Evolutionary conservation across 2,888 invertebrate genomes (phyloP), one percentile per base, ranked within the genome.

Genomic region (Hybos culiciformis): DNA sequence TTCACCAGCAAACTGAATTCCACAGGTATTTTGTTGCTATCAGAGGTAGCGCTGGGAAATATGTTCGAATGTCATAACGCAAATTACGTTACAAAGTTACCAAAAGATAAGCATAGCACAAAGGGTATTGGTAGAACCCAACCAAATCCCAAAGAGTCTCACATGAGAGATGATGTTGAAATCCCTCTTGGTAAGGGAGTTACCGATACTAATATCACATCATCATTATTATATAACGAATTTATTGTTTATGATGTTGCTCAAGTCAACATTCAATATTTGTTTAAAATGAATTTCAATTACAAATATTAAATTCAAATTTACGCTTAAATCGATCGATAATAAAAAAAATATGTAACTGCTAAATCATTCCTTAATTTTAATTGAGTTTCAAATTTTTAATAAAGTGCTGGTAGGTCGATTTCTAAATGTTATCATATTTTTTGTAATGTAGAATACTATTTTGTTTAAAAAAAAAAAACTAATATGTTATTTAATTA

Each of bases 211-310:
- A 55, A 69, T 0, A 49, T 61, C 1, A 51, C 58, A 46, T 67
- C 70, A 12, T 73, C 68, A 4, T 69, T 96, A 50, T 70, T 93
- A 3, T 96, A 96, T 65, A 96, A 96, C 68, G 96, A 96, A 78
- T 90, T 82, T 58, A 87, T 98, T 65, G 94, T 98, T 0, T 98
- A 98, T 64, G 93, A 97, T 64, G 78, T 86, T 29, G 88, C 90
- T 11, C 97, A 97, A 69, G 84, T 96, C 26, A 84, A 88, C 54
- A 78, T 90, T 47, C 82, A 85, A 58, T 97, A 97, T 61, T 69
- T 97, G 55, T 59, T 96, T 48, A 80, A 83, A 59, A 73, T 85
- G 70, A 80, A 91, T 48, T 94, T 94, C 68, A 80, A 86, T 49
- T 87, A 81, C 66, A 83, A 80, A 44, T 77, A 60, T 46, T 61